Evolutionary conservation across 2,113 vertebrate species (phyloP), one percentile per base, ranked within the genome.

Genomic region (Misgurnus anguillicaudatus): DNA sequence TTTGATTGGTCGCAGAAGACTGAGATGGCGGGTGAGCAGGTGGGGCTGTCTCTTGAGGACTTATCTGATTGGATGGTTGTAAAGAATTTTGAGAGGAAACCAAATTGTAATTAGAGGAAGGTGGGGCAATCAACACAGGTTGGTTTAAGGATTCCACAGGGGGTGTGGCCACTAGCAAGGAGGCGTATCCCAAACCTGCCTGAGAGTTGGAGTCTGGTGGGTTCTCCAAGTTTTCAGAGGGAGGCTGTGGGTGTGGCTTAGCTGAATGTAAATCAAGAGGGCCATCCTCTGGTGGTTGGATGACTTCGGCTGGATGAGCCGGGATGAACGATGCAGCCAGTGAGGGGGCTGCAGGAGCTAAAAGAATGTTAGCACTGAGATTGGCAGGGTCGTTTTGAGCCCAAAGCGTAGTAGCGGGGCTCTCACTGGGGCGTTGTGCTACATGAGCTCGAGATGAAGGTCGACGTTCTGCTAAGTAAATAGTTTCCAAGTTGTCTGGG

Each of bases 381-480:
- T 91, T 95, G 0, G 95, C 87, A 62, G 96, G 85, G 70, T 99
- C 97, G 7, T 89, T 94, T 75, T 96, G 96, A 21, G 97, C 97
- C 98, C 98, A 99, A 2, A 99, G 84, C 38, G 97, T 97, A 0
- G 98, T 96, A 3, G 96, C 97, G 1, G 98, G 97, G 74, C 97
- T 99, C 68, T 98, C 97, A n/a, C 95, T 97, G 70, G 94, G 95
- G 41, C 93, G 92, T 45, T 80, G 87, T 7, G 89, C 77, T 2
- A 94, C 96, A 62, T 94, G 94, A 19, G 91, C 89, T 73, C 96
- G 93, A 4, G 93, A 90, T 0, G 91, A 93, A 3, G 94, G 90
- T 47, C 95, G 39, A 39, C 55, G 78, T 38, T 70, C 80, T 21
- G 90, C 77, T 0, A 80, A 68, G 83, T 91, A 95, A 77, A 97